Percentiles rank a stretch among this genome's conserved stretches.
Conservation (phyloP, 1,140 invertebrate species). For the Atta texana region DNA sequence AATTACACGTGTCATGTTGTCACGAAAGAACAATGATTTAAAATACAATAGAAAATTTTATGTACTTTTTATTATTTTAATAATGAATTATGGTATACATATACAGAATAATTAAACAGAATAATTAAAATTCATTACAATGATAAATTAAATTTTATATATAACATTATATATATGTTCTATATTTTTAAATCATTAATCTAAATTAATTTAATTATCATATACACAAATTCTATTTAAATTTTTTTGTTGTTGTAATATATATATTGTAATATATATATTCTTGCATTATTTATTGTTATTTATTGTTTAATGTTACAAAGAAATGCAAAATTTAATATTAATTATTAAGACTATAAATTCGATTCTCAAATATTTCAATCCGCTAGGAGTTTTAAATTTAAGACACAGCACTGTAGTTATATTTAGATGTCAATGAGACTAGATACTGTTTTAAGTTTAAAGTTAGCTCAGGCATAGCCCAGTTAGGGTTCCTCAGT, state of each 20-base stretch:
- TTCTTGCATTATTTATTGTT: background rate
- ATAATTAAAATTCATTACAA: background rate
- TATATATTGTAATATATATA: no score
- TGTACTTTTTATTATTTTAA: background rate
- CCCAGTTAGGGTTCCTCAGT: conserved; percentile 80
- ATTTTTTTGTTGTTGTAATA: background rate
- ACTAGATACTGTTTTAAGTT: conserved; percentile 84
- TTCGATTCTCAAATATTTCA: conserved; percentile 38
- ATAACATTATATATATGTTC: background rate
- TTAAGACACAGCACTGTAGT: conserved; percentile 78
- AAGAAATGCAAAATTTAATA: conserved; percentile 10
- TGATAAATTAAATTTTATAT: conserved; percentile 13
- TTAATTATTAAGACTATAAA: conserved; percentile 6
- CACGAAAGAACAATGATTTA: background rate
- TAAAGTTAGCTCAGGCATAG: conserved; percentile 85
- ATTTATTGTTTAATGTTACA: background rate
- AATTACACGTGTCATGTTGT: background rate
- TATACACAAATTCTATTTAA: background rate
- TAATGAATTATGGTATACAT: background rate
- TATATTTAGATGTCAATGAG: conserved; percentile 84
- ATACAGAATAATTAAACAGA: background rate
- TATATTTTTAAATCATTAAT: conserved; percentile 21
- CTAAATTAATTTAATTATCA: background rate
- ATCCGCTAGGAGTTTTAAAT: conserved; percentile 79
- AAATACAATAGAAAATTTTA: background rate